phyloP scores from a whole-genome alignment of 2,888 invertebrate species.

The Phania funesta region DNA sequence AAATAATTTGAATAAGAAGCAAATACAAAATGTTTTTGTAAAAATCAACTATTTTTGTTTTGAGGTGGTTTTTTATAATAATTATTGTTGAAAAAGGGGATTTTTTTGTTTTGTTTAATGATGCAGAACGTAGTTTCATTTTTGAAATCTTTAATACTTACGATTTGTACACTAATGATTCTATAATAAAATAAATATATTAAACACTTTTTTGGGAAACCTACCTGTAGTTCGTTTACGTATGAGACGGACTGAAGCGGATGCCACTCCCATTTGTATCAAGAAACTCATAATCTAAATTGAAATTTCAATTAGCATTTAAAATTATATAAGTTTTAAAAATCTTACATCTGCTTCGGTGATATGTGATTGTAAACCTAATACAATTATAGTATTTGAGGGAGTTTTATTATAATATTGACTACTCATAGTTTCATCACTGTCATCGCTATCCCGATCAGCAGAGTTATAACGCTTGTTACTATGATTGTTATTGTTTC shows the following conservation, averaged over 20 bases:
- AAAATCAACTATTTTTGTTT: conserved; percentile 76
- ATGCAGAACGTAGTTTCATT: conserved; percentile 65
- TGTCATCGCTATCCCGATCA: conserved; percentile 76
- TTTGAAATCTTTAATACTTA: conserved; percentile 63
- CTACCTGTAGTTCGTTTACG: conserved; percentile 92
- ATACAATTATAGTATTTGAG: conserved; percentile 87
- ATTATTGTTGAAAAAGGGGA: conserved; percentile 48
- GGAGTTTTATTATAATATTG: conserved; percentile 83
- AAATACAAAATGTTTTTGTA: conserved; percentile 82
- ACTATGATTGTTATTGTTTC: conserved; percentile 65
- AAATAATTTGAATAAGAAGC: conserved; percentile 85
- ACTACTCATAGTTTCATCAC: conserved; percentile 79
- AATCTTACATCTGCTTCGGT: conserved; percentile 89
- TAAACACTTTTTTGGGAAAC: conserved; percentile 70
- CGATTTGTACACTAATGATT: conserved; percentile 43
- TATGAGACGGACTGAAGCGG: conserved; percentile 90
- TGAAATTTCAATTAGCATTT: conserved; percentile 5
- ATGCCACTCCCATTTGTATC: conserved; percentile 86
- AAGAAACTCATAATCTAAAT: conserved; percentile 89
- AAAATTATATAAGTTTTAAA: too few species aligned
- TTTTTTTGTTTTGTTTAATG: conserved; percentile 54
- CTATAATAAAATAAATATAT: conserved; percentile 33
- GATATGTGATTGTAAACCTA: conserved; percentile 87
- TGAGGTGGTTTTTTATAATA: conserved; percentile 68
- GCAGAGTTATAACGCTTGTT: conserved; percentile 72